Conservation (phyloP, 2,113 vertebrate genomes). For the Gadus macrocephalus region DNA sequence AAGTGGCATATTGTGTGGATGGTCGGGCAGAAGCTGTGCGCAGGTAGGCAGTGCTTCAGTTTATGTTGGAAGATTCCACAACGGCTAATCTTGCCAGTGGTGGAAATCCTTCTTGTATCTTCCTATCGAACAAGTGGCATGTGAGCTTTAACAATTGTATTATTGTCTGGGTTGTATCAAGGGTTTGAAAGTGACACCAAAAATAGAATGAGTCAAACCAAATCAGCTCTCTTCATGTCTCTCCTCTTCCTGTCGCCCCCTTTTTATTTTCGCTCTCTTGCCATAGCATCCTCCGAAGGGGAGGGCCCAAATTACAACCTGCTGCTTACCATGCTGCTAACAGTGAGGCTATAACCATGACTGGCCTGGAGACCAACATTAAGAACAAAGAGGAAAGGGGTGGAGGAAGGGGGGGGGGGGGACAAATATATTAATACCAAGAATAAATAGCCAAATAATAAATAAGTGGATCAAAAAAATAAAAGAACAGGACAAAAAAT, state of each 20-base stretch:
- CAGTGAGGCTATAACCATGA: not conserved
- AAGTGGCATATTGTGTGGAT: constrained; percentile 17
- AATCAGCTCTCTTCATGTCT: constrained; percentile 1
- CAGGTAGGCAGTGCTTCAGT: no score
- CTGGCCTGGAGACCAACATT: constrained; percentile 39
- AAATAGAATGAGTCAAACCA: no score
- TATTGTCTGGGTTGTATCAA: no score
- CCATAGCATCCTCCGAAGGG: constrained; percentile 29
- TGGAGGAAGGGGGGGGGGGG: not conserved
- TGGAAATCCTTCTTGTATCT: no score
- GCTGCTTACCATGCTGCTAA: constrained; percentile 28
- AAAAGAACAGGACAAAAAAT: constrained; percentile 11
- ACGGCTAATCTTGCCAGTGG: no score
- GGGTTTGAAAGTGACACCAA: no score
- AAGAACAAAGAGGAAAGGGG: not conserved
- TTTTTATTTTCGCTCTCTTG: constrained; percentile 8
- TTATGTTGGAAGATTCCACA: no score
- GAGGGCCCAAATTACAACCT: constrained; percentile 59
- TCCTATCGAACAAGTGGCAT: no score
- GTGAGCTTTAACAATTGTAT: no score
- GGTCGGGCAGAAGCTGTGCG: no score
- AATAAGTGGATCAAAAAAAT: not conserved
- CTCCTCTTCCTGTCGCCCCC: constrained; percentile 12
- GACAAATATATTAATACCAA: no score
- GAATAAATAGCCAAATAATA: not conserved